A percentile compares a stretch with the other conserved stretches of the same genome.
phyloP scores from a whole-genome alignment of 2,113 vertebrate species.

The Argyrosomus japonicus region DNA sequence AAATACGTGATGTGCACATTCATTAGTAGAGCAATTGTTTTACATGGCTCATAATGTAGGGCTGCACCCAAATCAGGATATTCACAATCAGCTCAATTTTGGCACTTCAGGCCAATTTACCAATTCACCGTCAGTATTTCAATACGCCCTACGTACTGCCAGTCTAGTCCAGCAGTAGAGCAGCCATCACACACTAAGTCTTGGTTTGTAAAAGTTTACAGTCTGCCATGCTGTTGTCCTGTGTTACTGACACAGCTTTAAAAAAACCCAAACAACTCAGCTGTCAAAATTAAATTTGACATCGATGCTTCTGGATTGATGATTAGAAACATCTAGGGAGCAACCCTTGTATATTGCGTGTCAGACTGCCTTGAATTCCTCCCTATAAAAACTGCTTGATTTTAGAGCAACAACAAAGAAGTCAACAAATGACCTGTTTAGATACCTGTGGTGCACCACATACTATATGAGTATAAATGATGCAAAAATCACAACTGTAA shows the following conservation, averaged over 20 bases:
- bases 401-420: background rate
- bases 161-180: too few species aligned
- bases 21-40: background rate
- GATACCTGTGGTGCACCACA: background rate
- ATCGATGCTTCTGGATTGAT: too few species aligned
- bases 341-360: background rate
- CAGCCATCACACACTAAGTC: too few species aligned
- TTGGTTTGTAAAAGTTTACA: too few species aligned
- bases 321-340: background rate
- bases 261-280: too few species aligned
- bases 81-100: background rate
- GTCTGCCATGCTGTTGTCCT: too few species aligned
- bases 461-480: background rate
- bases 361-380: background rate
- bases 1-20: background rate
- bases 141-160: too few species aligned
- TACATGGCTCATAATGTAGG: background rate
- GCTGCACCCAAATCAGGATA: background rate
- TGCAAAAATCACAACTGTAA: background rate
- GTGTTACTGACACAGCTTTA: too few species aligned
- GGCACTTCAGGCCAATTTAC: background rate
- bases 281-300: too few species aligned
- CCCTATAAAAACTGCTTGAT: too few species aligned
- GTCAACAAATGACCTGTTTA: background rate
- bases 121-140: background rate